Percentiles rank a stretch among this genome's conserved stretches.
Evolutionary conservation across 2,797 vertebrate genomes (phyloP).

Genomic region (Lemur catta): DNA sequence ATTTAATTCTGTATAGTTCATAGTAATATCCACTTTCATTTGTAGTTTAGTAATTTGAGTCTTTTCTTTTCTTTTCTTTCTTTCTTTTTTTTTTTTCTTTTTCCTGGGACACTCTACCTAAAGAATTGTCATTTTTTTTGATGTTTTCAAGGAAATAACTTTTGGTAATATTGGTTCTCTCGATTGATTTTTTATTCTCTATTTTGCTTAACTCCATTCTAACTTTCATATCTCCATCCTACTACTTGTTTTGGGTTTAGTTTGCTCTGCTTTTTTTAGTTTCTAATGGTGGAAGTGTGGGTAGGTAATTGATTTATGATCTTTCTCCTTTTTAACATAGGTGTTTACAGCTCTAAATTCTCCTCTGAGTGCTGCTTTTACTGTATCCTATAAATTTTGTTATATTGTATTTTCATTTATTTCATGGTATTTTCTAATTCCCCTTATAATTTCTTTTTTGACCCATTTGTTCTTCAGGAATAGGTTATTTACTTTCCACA

Average conservation of each 20-base stretch:
- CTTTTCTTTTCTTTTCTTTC: not conserved
- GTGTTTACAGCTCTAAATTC: not conserved
- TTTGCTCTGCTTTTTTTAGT: not conserved
- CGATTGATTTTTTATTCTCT: not conserved
- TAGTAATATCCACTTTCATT: not conserved
- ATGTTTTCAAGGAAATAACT: not conserved
- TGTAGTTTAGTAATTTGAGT: not conserved
- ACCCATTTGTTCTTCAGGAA: not conserved
- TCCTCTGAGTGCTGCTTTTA: not conserved
- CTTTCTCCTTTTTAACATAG: not conserved
- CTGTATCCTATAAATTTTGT: not conserved
- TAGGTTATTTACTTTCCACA: not conserved
- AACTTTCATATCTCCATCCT: not conserved
- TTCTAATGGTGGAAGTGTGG: not conserved
- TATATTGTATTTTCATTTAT: not conserved
- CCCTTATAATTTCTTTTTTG: not conserved
- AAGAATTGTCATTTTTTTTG: not conserved
- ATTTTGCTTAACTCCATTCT: not conserved
- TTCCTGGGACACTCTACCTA: not conserved
- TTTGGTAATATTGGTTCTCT: not conserved
- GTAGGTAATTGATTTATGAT: not conserved
- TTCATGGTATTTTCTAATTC: not conserved
- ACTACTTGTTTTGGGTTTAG: not conserved
- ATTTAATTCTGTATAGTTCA: not conserved
- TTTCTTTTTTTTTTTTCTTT: not conserved